These are phyloP conservation scores for Oryzias celebensis DNA, from an alignment of 2,113 vertebrate genomes.

Conservation along the genomic window DNA sequence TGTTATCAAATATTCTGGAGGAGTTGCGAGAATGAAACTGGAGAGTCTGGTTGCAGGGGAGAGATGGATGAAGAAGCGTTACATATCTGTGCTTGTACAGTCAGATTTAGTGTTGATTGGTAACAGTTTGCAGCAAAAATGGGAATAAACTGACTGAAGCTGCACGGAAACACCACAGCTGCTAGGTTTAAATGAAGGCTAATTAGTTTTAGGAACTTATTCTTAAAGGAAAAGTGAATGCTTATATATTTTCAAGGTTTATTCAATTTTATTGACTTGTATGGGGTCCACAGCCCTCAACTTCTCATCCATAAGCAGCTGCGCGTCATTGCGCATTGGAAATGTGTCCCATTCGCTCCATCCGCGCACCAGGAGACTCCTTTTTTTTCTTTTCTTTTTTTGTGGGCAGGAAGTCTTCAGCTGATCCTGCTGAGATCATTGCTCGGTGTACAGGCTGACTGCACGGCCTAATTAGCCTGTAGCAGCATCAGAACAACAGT, in stretches of 20 bases:
- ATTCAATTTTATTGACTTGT: constrained; percentile 25
- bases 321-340: constrained; percentile 32
- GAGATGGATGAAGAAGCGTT: not conserved
- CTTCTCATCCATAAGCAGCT: constrained; percentile 36
- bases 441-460: constrained; percentile 47
- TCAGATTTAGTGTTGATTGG: constrained; percentile 19
- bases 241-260: constrained; percentile 1
- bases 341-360: constrained; percentile 19
- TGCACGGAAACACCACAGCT: too few relatives aligned
- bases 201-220: too few relatives aligned
- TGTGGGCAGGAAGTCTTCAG: constrained; percentile 51
- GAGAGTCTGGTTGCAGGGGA: constrained; percentile 6
- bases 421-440: constrained; percentile 48
- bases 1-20: constrained; percentile 56
- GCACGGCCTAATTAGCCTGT: constrained; percentile 60
- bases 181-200: too few relatives aligned
- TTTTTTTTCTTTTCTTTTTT: constrained; percentile 16
- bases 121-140: constrained; percentile 32
- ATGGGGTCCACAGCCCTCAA: constrained; percentile 1
- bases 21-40: constrained; percentile 29
- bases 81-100: constrained; percentile 9
- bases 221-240: too few relatives aligned
- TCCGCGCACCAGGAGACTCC: constrained; percentile 11
- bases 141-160: constrained; percentile 21
- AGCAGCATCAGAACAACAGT: constrained; percentile 44